Conservation (phyloP, 1,140 invertebrate species). For the Dinothrombium tinctorium region DNA sequence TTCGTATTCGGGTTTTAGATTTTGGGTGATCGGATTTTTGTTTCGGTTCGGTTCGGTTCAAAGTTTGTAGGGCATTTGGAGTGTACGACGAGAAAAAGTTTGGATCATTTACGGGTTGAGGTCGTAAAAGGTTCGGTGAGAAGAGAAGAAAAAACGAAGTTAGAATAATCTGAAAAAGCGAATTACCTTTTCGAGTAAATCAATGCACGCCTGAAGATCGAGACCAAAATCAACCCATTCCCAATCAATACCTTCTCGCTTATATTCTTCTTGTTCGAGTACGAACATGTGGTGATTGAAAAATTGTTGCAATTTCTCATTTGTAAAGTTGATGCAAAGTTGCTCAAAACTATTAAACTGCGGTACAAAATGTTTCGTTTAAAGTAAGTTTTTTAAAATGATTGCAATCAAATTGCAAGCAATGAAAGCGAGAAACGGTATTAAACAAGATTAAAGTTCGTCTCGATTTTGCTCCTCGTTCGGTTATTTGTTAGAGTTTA, state of each 20-base stretch:
- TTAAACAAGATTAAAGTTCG: not conserved
- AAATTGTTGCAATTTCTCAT: constrained; percentile 98
- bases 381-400: no score
- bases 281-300: constrained; percentile 99
- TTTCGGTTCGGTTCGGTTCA: no score
- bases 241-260: constrained; percentile 93
- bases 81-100: no score
- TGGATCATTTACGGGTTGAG: no score
- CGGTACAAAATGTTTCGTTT: no score
- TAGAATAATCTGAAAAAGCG: constrained; percentile 2
- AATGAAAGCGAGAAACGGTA: no score
- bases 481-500: constrained; percentile 8
- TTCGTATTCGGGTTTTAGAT: not conserved
- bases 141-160: constrained; percentile 1
- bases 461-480: not conserved
- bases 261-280: constrained; percentile 98
- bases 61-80: no score
- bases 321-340: constrained; percentile 99
- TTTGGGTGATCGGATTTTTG: not conserved
- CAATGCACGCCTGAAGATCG: constrained; percentile 94
- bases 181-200: constrained; percentile 91
- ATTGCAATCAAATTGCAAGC: no score
- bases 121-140: no score
- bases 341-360: constrained; percentile 99
- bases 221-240: constrained; percentile 99